A percentile compares a stretch with the other conserved stretches of the same genome.
Conservation (phyloP, 2,113 vertebrate species). For the Alligator mississippiensis region DNA sequence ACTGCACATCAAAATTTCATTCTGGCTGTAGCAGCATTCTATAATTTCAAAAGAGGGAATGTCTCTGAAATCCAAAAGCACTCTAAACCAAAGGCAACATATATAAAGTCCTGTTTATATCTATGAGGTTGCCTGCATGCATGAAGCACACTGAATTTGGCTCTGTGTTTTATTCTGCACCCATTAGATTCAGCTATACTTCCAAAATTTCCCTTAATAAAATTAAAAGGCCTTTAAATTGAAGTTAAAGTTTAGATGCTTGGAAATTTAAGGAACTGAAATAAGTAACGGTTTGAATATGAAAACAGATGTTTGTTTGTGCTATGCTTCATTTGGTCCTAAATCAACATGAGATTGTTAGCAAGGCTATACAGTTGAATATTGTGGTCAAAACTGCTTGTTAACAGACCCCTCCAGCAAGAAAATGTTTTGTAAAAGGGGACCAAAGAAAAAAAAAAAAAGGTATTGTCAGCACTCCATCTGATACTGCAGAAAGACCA, state of each 20-base stretch:
- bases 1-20: not conserved
- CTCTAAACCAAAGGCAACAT: not conserved
- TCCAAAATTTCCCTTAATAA: not conserved
- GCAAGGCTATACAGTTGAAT: not conserved
- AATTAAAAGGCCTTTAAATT: not conserved
- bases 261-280: not conserved
- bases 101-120: not conserved
- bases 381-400: not conserved
- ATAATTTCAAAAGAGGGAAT: not conserved
- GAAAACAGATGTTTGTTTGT: not conserved
- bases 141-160: not conserved
- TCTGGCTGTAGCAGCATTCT: not conserved
- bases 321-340: not conserved
- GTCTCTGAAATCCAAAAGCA: not conserved
- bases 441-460: not conserved
- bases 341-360: not conserved
- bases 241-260: not conserved
- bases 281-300: not conserved
- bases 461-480: not conserved
- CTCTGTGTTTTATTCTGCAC: not conserved
- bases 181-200: not conserved
- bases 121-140: accelerated
- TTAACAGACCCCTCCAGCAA: not conserved
- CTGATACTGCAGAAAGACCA: not conserved
- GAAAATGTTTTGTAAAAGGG: not conserved